These are phyloP conservation scores for Australoheros scitulus DNA, from an alignment of 2,113 vertebrate species.

Conservation along the genomic window DNA sequence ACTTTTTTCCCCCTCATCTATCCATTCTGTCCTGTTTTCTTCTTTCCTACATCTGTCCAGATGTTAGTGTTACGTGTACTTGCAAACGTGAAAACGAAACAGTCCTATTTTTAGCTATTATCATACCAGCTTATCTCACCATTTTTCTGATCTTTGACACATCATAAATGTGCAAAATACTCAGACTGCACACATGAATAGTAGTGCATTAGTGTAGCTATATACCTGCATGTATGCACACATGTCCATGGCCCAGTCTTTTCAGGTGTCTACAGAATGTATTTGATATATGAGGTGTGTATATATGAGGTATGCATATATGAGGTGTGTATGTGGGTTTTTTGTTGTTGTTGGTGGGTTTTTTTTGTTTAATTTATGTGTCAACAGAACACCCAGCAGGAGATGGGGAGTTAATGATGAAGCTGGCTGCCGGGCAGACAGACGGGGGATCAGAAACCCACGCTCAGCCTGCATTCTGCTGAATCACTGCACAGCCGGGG, in stretches of 20 bases:
- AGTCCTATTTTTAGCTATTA: background rate
- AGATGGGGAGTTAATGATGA: conserved; percentile 51
- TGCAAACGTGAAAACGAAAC: background rate
- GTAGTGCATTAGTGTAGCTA: background rate
- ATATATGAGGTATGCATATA: background rate
- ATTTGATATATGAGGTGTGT: background rate
- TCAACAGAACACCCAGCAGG: conserved; percentile 31
- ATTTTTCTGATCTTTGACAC: background rate
- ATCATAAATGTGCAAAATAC: background rate
- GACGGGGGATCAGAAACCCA: conserved; percentile 53
- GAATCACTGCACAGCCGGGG: conserved; percentile 74
- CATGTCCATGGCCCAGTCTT: background rate
- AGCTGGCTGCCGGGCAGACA: conserved; percentile 52
- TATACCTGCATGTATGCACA: background rate
- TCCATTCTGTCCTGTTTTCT: background rate
- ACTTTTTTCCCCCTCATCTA: background rate
- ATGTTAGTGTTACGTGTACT: background rate
- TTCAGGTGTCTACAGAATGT: background rate
- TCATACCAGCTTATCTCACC: background rate
- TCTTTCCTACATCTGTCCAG: background rate
- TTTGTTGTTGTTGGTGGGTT: background rate
- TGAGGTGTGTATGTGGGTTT: background rate
- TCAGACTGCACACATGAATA: background rate
- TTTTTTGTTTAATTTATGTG: conserved; percentile 13
- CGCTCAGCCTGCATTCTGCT: conserved; percentile 72